Conservation (phyloP, 2,113 vertebrate genomes). For the Podarcis muralis region DNA sequence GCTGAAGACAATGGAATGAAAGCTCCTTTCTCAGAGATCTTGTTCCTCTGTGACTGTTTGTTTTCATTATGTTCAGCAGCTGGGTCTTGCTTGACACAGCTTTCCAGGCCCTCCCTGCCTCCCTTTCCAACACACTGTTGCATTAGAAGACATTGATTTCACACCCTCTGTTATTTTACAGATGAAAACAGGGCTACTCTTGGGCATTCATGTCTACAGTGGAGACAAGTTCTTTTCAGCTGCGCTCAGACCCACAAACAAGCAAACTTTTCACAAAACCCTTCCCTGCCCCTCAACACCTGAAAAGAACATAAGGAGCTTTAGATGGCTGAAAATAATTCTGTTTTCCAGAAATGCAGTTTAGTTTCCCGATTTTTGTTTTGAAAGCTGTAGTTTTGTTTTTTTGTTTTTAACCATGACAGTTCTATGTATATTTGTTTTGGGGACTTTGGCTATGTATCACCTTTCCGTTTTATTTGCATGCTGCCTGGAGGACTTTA, state of each 20-base stretch:
- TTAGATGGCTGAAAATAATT: too few species aligned
- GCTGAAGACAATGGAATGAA: conserved; percentile 64
- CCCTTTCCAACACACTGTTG: not conserved
- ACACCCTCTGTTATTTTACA: not conserved
- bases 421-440: too few species aligned
- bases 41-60: not conserved
- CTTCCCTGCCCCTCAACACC: not conserved
- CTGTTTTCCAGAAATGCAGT: too few species aligned
- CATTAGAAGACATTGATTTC: not conserved
- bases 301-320: too few species aligned
- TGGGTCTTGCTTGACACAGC: not conserved
- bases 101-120: not conserved
- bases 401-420: too few species aligned
- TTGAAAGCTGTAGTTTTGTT: too few species aligned
- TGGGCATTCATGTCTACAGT: not conserved
- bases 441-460: too few species aligned
- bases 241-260: not conserved
- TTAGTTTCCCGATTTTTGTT: too few species aligned
- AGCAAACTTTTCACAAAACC: too few species aligned
- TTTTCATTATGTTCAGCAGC: conserved; percentile 29
- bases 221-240: too few species aligned
- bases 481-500: too few species aligned
- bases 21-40: conserved; percentile 8
- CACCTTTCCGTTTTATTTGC: too few species aligned
- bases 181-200: not conserved